These are phyloP conservation scores for Danaus plexippus DNA, from an alignment of 1,140 invertebrate species.

Conservation along the genomic window DNA sequence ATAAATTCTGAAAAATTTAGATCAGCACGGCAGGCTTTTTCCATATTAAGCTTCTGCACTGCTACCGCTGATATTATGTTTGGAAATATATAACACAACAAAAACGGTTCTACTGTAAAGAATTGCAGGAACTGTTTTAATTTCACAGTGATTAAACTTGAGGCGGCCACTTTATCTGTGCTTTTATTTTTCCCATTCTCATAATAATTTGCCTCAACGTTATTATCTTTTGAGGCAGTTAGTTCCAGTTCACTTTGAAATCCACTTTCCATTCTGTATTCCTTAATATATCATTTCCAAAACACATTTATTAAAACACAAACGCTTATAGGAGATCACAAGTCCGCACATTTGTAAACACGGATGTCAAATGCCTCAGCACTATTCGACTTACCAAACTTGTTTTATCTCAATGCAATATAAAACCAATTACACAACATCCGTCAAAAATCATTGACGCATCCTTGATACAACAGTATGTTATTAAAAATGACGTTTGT, in stretches of 20 bases:
- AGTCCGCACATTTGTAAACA: constrained; percentile 38
- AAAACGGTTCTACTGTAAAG: constrained; percentile 73
- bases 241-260: constrained; percentile 14
- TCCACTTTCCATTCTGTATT: constrained; percentile 14
- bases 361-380: constrained; percentile 27
- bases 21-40: constrained; percentile 75
- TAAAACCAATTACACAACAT: too few relatives aligned
- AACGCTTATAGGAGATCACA: constrained; percentile 2
- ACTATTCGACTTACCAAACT: constrained; percentile 35
- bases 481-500: too few relatives aligned
- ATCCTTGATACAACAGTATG: too few relatives aligned
- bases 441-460: constrained; percentile 3
- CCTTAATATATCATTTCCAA: constrained; percentile 11
- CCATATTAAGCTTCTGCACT: constrained; percentile 73
- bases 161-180: constrained; percentile 11
- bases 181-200: constrained; percentile 13
- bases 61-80: constrained; percentile 65
- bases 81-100: constrained; percentile 71
- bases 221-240: constrained; percentile 12
- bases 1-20: constrained; percentile 66
- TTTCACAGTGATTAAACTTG: constrained; percentile 14
- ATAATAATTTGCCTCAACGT: constrained; percentile 7
- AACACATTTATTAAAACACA: not conserved
- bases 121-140: constrained; percentile 31
- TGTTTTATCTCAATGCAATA: constrained; percentile 27